A percentile compares a stretch with the other conserved stretches of the same genome.
phyloP scores from a whole-genome alignment of 1,140 invertebrate species.

The Saccostrea cuccullata region DNA sequence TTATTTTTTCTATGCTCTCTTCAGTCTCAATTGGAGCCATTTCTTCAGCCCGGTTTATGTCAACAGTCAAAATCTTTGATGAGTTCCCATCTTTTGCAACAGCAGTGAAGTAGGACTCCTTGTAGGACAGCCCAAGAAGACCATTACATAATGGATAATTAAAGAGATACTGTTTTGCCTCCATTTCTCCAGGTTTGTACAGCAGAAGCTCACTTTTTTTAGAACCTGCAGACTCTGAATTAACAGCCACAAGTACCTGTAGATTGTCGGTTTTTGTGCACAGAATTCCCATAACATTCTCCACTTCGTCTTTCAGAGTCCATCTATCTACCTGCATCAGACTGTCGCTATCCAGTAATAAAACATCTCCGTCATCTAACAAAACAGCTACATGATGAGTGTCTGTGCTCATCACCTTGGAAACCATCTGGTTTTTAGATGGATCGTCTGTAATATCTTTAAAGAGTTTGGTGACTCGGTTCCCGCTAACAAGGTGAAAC shows the following conservation, averaged over 20 bases:
- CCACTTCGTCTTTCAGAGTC: conserved; percentile 44
- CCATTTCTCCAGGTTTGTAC: neutral
- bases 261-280: conserved; percentile 50
- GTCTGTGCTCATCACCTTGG: conserved; percentile 39
- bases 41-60: neutral
- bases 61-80: neutral
- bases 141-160: conserved; percentile 39
- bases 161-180: conserved; percentile 9
- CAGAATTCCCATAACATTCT: conserved; percentile 42
- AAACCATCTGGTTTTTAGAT: conserved; percentile 2
- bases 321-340: conserved; percentile 38
- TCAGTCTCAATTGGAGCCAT: neutral
- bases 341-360: conserved; percentile 37
- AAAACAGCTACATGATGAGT: conserved; percentile 40
- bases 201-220: conserved; percentile 25
- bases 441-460: conserved; percentile 10
- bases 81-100: neutral
- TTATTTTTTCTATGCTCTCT: neutral
- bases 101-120: conserved; percentile 6
- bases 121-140: neutral
- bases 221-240: conserved; percentile 34
- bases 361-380: conserved; percentile 45
- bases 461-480: neutral
- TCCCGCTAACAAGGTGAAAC: conserved; percentile 1
- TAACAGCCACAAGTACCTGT: conserved; percentile 45